Evolutionary conservation across 1,140 invertebrate genomes (phyloP), one percentile per base, ranked within the genome.

Genomic region (Nymphalis io): DNA sequence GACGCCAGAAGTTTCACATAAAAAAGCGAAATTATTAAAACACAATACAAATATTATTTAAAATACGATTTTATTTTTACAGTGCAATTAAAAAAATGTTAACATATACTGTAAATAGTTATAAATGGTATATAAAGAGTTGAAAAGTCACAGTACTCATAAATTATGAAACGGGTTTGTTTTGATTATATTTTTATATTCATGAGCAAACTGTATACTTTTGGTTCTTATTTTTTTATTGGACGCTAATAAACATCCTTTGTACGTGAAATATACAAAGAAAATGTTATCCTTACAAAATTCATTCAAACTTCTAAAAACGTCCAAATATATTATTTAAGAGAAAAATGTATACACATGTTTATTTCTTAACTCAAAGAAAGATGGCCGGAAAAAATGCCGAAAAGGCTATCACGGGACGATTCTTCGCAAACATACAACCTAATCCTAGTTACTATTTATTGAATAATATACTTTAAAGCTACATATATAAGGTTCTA

Each of bases 371-470:
- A 78, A 81, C 75, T 78, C 77, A 79, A 82, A 79, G 81, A 82
- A 81, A 83, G 79, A 88, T 86, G 84, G 78, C 81, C 80, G 81
- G 83, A 83, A 84, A 82, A 87, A 85, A 84, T 83, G 75, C 75
- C 78, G 80, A 83, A 83, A 84, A 80, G 78, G 77, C 81, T 84
- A 86, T 85, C 80, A 83, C 76, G 77, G 74, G 78, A 75, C 81
- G 81, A 85, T 85, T 88, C 80, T 75, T 75, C 63, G 74, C 69
- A 73, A 73, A 75, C 68, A 68, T 59, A 75, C 70, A 58, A 44
- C 18, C n/a, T 61, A 40, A 20, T 18, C 18, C 12, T 33, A 23
- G 16, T 15, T 12, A 33, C 0, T 18, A 33, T 39, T 53, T 55
- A 68, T 13, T 60, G 40, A 59, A 74, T 79, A 78, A 62, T 57